Percentiles rank a stretch among this genome's conserved stretches.
Conservation (phyloP, 1,140 invertebrate species). For the Caerostris extrusa region DNA sequence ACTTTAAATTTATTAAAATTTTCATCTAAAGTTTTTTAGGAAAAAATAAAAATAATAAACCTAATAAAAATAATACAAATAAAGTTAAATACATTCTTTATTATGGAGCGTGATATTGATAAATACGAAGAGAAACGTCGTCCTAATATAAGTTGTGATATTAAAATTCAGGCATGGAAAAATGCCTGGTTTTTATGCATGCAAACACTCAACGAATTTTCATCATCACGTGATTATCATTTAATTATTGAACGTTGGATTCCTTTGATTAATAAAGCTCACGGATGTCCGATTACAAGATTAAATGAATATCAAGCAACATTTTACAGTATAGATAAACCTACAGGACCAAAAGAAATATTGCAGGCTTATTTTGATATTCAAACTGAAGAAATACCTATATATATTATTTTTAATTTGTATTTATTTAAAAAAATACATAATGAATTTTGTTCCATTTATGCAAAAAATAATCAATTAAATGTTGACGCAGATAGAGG, state of each 20-base stretch:
- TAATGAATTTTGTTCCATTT: background rate
- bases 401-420: slow-evolving; percentile 57
- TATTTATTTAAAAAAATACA: slow-evolving; percentile 27
- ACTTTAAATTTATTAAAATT: slow-evolving; percentile 1
- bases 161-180: slow-evolving; percentile 58
- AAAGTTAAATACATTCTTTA: slow-evolving; percentile 61
- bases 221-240: background rate
- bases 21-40: slow-evolving; percentile 6
- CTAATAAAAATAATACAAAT: slow-evolving; percentile 51
- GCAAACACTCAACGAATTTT: slow-evolving; percentile 13
- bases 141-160: background rate
- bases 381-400: background rate
- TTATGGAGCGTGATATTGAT: slow-evolving; percentile 54
- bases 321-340: slow-evolving; percentile 26
- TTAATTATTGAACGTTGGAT: slow-evolving; percentile 50
- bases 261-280: slow-evolving; percentile 55
- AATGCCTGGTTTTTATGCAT: slow-evolving; percentile 53
- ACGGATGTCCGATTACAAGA: slow-evolving; percentile 26
- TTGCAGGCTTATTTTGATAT: slow-evolving; percentile 41
- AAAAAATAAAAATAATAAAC: slow-evolving; percentile 44
- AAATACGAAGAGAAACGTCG: slow-evolving; percentile 39
- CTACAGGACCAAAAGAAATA: slow-evolving; percentile 38
- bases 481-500: slow-evolving; percentile 50
- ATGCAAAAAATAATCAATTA: slow-evolving; percentile 49
- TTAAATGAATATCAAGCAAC: slow-evolving; percentile 23